A percentile compares a stretch with the other conserved stretches of the same genome.
Evolutionary conservation across 2,113 vertebrate species (phyloP).

Genomic region (Larimichthys crocea): DNA sequence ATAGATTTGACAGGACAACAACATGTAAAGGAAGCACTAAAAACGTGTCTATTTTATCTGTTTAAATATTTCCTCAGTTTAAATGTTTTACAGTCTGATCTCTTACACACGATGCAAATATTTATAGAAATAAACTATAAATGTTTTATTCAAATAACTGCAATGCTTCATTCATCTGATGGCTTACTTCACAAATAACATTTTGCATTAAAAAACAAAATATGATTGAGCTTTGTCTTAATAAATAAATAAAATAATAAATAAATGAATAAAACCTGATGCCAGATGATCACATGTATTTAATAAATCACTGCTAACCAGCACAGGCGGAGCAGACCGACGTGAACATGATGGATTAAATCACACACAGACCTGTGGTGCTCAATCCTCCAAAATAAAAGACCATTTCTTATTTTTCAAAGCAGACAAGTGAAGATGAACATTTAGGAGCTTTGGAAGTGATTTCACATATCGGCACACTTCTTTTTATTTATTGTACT

Average conservation of each 20-base stretch:
- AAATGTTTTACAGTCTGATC: not conserved
- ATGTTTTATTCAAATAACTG: not conserved
- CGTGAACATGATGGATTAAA: constrained; percentile 5
- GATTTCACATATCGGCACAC: too few species aligned
- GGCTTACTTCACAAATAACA: too few species aligned
- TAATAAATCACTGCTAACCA: constrained; percentile 5
- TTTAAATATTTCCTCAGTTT: not conserved
- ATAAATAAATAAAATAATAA: too few species aligned
- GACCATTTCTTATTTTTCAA: not conserved
- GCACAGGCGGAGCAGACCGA: not conserved
- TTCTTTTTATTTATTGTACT: not conserved
- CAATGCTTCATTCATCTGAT: too few species aligned
- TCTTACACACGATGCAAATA: not conserved
- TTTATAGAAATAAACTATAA: not conserved
- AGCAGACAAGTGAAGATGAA: too few species aligned
- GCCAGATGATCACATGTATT: constrained; percentile 28
- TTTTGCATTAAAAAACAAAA: too few species aligned
- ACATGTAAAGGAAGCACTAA: not conserved
- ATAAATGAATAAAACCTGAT: not conserved
- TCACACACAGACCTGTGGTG: constrained; percentile 7
- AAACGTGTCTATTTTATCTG: not conserved
- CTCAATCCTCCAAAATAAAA: not conserved
- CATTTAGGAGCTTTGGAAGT: not conserved
- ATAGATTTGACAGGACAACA: not conserved
- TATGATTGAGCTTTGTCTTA: too few species aligned